phyloP scores from a whole-genome alignment of 2,888 invertebrate genomes.

The Calameuta pallipes region DNA sequence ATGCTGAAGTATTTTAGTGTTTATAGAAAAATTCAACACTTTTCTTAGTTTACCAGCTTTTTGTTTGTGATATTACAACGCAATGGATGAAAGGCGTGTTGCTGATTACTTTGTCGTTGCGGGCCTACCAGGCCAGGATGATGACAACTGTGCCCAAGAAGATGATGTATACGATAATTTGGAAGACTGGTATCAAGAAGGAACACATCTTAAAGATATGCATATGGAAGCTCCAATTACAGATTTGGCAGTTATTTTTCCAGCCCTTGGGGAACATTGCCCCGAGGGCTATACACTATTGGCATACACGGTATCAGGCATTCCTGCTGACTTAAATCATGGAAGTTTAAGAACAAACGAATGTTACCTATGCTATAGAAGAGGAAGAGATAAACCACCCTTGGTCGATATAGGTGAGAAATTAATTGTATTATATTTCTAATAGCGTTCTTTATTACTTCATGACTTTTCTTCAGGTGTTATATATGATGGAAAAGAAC shows the following conservation, averaged over 20 bases:
- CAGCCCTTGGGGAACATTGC: conserved; percentile 85
- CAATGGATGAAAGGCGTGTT: conserved; percentile 87
- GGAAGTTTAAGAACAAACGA: conserved; percentile 94
- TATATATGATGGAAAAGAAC: conserved; percentile 96
- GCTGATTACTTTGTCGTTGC: conserved; percentile 99
- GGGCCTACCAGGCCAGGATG: conserved; percentile 77
- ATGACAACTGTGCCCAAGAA: conserved; percentile 78
- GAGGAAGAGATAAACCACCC: conserved; percentile 95
- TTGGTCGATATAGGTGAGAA: conserved; percentile 94
- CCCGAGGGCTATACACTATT: conserved; percentile 83
- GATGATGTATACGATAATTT: conserved; percentile 76
- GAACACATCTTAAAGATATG: conserved; percentile 81
- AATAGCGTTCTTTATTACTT: conserved; percentile 6
- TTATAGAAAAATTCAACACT: background rate
- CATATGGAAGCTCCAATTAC: conserved; percentile 93
- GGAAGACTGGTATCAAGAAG: conserved; percentile 67
- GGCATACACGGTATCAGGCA: conserved; percentile 85
- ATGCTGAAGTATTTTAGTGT: background rate
- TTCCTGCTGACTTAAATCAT: conserved; percentile 96
- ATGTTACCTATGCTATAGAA: conserved; percentile 90
- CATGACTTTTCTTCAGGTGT: conserved; percentile 74
- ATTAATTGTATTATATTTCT: conserved; percentile 14
- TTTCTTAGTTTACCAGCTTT: background rate
- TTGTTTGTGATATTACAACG: conserved; percentile 1
- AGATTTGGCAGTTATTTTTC: conserved; percentile 93